Evolutionary conservation across 2,113 vertebrate genomes (phyloP).

Genomic region (Microcebus jonahi): DNA sequence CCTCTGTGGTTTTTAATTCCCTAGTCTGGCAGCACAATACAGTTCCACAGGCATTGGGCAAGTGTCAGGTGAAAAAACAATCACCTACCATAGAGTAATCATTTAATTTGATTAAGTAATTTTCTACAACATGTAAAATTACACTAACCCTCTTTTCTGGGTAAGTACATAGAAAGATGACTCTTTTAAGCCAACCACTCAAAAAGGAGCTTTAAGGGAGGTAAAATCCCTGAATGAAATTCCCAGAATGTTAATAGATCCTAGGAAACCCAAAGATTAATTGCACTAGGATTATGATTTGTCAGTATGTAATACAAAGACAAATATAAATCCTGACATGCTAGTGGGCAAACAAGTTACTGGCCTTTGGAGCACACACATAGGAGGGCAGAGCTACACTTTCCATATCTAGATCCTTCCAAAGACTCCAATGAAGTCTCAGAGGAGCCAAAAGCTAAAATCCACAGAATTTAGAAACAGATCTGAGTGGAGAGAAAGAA

Average conservation of each 20-base stretch:
- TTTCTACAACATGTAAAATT: neutral
- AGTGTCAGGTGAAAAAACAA: neutral
- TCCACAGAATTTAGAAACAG: neutral
- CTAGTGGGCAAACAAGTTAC: neutral
- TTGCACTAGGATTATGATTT: neutral
- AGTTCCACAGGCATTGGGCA: neutral
- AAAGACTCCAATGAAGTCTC: neutral
- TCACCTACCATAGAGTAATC: neutral
- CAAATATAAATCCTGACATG: neutral
- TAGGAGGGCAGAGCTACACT: neutral
- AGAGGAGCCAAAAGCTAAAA: neutral
- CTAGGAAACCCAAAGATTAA: neutral
- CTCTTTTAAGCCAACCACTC: neutral
- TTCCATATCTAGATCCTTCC: neutral
- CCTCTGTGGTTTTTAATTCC: neutral
- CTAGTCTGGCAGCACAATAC: neutral
- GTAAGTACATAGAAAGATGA: neutral
- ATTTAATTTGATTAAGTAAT: neutral
- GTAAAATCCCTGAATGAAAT: neutral
- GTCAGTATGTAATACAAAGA: neutral
- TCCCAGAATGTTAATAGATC: neutral
- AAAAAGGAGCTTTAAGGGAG: neutral
- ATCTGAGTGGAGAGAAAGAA: neutral
- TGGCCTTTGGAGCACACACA: neutral
- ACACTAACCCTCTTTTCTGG: neutral